Percentiles rank a stretch among this genome's conserved stretches.
Evolutionary conservation across 2,888 invertebrate species (phyloP).

Genomic region (Eubasilissa splendida): DNA sequence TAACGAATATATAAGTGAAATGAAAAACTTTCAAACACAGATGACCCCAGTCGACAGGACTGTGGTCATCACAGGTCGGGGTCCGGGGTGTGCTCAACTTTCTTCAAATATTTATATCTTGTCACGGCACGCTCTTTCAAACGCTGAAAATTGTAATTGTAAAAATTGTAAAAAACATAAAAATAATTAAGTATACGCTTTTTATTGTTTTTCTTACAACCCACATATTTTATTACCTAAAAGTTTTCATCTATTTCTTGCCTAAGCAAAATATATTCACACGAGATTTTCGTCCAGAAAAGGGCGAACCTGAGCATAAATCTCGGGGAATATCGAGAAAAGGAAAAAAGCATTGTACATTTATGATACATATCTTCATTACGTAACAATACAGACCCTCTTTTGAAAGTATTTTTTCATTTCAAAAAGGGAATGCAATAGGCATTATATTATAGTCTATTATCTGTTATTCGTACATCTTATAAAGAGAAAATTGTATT

Average conservation of each 20-base stretch:
- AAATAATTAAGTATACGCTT: too few relatives aligned
- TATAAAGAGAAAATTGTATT: background rate
- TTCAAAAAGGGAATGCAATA: slow-evolving; percentile 14
- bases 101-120: too few relatives aligned
- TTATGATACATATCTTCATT: slow-evolving; percentile 39
- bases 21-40: too few relatives aligned
- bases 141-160: too few relatives aligned
- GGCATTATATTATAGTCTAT: background rate
- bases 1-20: too few relatives aligned
- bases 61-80: too few relatives aligned
- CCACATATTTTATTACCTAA: background rate
- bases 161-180: too few relatives aligned
- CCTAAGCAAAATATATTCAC: slow-evolving; percentile 16
- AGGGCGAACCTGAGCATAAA: slow-evolving; percentile 10
- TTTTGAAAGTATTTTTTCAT: slow-evolving; percentile 28
- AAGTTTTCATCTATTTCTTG: slow-evolving; percentile 15
- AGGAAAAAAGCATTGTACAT: slow-evolving; percentile 27
- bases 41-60: too few relatives aligned
- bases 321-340: slow-evolving; percentile 22
- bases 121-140: too few relatives aligned
- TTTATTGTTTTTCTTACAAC: too few relatives aligned
- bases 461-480: slow-evolving; percentile 23
- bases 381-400: slow-evolving; percentile 27
- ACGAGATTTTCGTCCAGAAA: slow-evolving; percentile 9
- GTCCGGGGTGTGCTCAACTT: too few relatives aligned